A percentile compares a stretch with the other conserved stretches of the same genome.
Conservation (phyloP, 92 coral and sea anemone species). For the Pocillopora grandis region DNA sequence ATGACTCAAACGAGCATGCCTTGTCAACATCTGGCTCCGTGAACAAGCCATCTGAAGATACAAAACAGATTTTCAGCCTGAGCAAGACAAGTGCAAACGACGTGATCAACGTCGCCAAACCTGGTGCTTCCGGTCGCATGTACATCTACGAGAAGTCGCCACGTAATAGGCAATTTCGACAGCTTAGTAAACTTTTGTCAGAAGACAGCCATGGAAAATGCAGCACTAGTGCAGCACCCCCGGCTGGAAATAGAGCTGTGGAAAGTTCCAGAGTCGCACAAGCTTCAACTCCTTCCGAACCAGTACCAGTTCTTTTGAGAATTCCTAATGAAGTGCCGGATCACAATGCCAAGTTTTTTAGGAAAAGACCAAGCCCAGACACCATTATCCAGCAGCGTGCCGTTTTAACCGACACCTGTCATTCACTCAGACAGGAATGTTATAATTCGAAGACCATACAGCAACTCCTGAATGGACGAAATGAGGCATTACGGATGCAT, state of each 20-base stretch:
- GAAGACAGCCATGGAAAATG: background rate
- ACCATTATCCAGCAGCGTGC: background rate
- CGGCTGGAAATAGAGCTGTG: background rate
- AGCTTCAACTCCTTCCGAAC: background rate
- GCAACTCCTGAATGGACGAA: background rate
- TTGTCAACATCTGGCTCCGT: background rate
- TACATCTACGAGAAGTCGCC: background rate
- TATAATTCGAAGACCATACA: background rate
- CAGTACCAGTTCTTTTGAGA: background rate
- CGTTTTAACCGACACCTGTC: conserved; percentile 5
- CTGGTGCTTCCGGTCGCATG: background rate
- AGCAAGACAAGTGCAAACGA: background rate
- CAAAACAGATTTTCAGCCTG: background rate
- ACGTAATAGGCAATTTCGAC: background rate
- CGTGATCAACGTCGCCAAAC: too few relatives aligned
- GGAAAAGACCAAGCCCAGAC: background rate
- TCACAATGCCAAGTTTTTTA: background rate
- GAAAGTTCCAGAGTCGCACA: background rate
- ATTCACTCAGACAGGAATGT: background rate
- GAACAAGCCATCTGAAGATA: background rate
- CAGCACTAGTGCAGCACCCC: too few relatives aligned
- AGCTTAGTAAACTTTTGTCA: background rate
- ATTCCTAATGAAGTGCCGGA: background rate
- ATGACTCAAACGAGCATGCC: background rate
- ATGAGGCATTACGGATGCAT: background rate